Base-by-base conservation (phyloP, 2,113 vertebrate genomes). In the Oncorhynchus kisutch region DNA sequence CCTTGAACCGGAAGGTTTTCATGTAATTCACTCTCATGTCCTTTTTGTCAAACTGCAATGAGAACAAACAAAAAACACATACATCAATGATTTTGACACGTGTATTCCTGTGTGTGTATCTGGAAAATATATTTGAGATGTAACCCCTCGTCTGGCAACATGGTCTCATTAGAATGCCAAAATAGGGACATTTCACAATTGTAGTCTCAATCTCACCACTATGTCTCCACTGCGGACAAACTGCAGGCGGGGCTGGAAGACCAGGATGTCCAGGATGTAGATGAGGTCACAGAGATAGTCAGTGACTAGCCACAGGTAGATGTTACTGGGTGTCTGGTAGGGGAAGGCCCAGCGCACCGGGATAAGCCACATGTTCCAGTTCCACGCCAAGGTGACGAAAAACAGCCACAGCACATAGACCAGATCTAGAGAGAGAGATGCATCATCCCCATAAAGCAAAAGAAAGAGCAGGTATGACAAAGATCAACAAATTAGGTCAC, bases 351-450 rank as follows among this genome's bases (percentile, higher is more conserved):
- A 94, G 25, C 97, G 97, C 59, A 98, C 95, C 0, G 98, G 98
- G 74, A 99, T 99, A 85, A 99, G 75, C 98, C 98, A 99, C n/a
- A 89, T 92, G 60, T 97, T 99, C 98, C 98, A 99, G 88, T 98
- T 99, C 96, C 97, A 99, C 4, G 98, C 97, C 91, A 97, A 57
- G 72, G 95, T 94, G 70, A 99, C 96, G 9, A 98, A 83, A 85
- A 97, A 94, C 54, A 99, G 94, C 97, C 97, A 99, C 80, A 98
- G 87, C 75, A 99, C 95, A 0, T 99, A 99, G 87, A 95, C 92
- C 45, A 96, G 86, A 78, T 97, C 98, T 99, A 3, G 14, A 45
- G 67, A 48, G 70, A 49, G 31, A 22, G 22, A 48, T 54, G 49
- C 49, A 18, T 54, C 14, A 54, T 16, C 51, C 51, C 13, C 16